Base-by-base conservation (phyloP, 2,797 vertebrate species). In the Pangasius krempfi region DNA sequence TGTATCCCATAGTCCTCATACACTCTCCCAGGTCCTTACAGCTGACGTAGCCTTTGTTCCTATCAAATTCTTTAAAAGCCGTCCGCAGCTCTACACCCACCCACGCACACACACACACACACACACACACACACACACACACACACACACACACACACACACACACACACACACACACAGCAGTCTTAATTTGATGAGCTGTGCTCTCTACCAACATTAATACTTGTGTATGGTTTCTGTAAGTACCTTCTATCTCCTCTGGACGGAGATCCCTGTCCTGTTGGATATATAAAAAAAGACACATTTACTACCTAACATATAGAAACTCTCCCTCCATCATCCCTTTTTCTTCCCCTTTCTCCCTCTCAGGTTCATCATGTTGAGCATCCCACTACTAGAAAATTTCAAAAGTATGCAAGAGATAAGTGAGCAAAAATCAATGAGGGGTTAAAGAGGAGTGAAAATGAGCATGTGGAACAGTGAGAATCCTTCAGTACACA, bases 1-100 rank as follows among this genome's bases (percentile, higher is more conserved):
- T 99, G 94, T 98, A 99, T 58, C 98, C 98, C 97, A 99, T 97
- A 4, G 97, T 98, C 93, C 98, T 95, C 98, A 99, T 99, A 90
- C 98, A 99, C 93, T 98, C 97, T 4, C 98, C 98, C 93, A 99
- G 97, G 92, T 99, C 98, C 88, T 93, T 96, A 88, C 96, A 97
- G 90, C 96, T 97, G 92, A 99, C 97, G 94, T 97, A 99, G 58
- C 98, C 96, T 2, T 93, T 97, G 73, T 99, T 97, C 87, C 95
- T 96, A 90, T 99, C 98, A 30, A 99, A 99, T 92, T 99, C 98
- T 91, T 95, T 94, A 92, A 99, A 99, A 0, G 98, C 98, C 33
- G 96, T 96, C n/a, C 97, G 97, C 86, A 99, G 96, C 90, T 99
- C 98, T 99, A 95, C 22, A 89, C 22, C 50, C 70, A 85, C 40